phyloP scores from a whole-genome alignment of 1,140 invertebrate genomes.

The Caenorhabditis latens region DNA sequence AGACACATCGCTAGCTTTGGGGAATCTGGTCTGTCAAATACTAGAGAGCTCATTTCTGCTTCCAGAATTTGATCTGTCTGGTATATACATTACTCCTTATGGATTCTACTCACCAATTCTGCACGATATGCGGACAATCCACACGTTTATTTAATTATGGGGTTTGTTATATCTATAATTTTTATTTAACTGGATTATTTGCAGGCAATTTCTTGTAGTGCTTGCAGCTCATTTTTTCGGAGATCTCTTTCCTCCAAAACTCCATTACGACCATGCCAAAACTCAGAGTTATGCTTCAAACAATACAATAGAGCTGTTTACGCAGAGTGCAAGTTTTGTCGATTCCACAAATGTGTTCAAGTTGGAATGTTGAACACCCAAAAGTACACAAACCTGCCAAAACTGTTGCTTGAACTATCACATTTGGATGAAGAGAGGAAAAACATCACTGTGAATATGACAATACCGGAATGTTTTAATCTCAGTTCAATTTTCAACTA shows the following conservation, averaged over 20 bases:
- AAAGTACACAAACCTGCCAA: not conserved
- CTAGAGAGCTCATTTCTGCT: too few relatives aligned
- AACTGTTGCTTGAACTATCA: not conserved
- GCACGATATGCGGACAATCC: not conserved
- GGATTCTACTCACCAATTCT: not conserved
- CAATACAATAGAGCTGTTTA: not conserved
- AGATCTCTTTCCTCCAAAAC: not conserved
- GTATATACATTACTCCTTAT: too few relatives aligned
- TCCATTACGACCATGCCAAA: not conserved
- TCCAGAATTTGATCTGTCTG: too few relatives aligned
- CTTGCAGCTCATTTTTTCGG: not conserved
- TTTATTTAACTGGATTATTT: not conserved
- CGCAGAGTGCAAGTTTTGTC: not conserved
- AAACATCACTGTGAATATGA: not conserved
- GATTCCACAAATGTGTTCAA: not conserved
- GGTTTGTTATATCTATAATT: not conserved
- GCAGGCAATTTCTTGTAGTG: not conserved
- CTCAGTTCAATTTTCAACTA: not conserved
- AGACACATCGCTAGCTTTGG: too few relatives aligned
- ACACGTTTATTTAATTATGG: conserved; percentile 12
- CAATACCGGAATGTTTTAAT: not conserved
- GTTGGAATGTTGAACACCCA: not conserved
- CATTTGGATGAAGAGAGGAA: not conserved
- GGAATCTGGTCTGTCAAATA: too few relatives aligned
- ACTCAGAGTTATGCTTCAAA: not conserved